Evolutionary conservation across 64 coral and sea anemone species (phyloP), one percentile per base, ranked within the genome.

Genomic region (Pocillopora damicornis): DNA sequence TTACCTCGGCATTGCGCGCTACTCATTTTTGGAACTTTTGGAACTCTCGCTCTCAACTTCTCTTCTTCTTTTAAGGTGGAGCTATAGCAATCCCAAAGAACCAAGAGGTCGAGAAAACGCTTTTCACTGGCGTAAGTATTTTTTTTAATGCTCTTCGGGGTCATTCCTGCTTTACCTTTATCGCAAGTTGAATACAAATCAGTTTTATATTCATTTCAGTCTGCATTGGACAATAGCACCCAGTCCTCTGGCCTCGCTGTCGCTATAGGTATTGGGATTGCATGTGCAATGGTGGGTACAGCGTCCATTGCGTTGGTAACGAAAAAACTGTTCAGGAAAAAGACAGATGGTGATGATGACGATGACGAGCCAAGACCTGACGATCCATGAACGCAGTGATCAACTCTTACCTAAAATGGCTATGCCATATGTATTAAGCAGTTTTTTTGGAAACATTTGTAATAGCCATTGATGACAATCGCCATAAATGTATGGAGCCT

Each of bases 251-350:
- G 91, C 25, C 71, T 96, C 34, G 94, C 94, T 57, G 90, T 96
- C 9, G 94, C 94, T 4, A 96, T 96, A 34, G 94, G 94, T 15
- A 83, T 96, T 15, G 94, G 94, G 23, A 82, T 96, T 34, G 94
- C 94, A 1, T 92, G 91, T 67, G 94, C 94, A 37, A 73, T 96
- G 76, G 78, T 96, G 61, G 94, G 94, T 25, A 93, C 91, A 51
- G 94, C 94, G 16, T 88, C 91, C 45, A 89, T 96, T 42, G 94
- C 94, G 0, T 61, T 96, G 11, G 86, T 96, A n/a, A 89, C 94
- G 22, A 92, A 86, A 37, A 87, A 81, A 11, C 57, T 96, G 9
- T 90, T 96, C 35, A 83, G 87, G 30, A 92, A 88, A 87, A 92
- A 79, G 30, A 73, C 80, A 2, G 87, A 93, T 17, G 86, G 88